Percentiles rank a stretch among this genome's conserved stretches.
These are phyloP conservation scores for Axinella damicornis DNA, from an alignment of 37 sponge, comb jelly and placozoan species.

Conservation along the genomic window DNA sequence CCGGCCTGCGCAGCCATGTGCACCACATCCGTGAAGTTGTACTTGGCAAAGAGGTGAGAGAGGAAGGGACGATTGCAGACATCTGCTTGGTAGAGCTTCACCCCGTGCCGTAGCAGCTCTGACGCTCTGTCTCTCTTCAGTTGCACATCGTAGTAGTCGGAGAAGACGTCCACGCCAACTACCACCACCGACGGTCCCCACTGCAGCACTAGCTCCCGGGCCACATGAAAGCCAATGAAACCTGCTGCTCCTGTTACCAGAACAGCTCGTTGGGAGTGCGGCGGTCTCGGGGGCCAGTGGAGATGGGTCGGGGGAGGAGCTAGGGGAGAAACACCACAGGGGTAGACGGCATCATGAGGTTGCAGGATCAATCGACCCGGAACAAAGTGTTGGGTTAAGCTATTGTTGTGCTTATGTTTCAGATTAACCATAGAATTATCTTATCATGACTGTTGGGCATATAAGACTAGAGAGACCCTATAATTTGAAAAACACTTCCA, in stretches of 20 bases:
- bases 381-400: no score
- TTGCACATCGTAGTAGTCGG: conserved; percentile 51
- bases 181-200: conserved; percentile 26
- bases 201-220: conserved; percentile 3
- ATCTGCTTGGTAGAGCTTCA: conserved; percentile 53
- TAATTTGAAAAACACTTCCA: no score
- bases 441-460: no score
- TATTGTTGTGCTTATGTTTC: no score
- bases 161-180: conserved; percentile 66
- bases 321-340: no score
- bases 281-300: no score
- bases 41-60: conserved; percentile 37
- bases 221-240: conserved; percentile 80
- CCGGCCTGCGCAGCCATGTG: conserved; percentile 86
- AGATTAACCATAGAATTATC: no score
- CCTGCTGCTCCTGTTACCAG: conserved; percentile 85
- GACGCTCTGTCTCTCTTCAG: conserved; percentile 58
- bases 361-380: no score
- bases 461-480: no score
- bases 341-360: no score
- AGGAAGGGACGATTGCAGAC: conserved; percentile 67
- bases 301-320: no score
- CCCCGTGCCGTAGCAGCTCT: conserved; percentile 39
- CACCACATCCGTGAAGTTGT: conserved; percentile 66
- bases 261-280: conserved; percentile 15